A percentile compares a stretch with the other conserved stretches of the same genome.
Evolutionary conservation across 2,888 invertebrate species (phyloP).

Genomic region (Peribatodes rhomboidaria): DNA sequence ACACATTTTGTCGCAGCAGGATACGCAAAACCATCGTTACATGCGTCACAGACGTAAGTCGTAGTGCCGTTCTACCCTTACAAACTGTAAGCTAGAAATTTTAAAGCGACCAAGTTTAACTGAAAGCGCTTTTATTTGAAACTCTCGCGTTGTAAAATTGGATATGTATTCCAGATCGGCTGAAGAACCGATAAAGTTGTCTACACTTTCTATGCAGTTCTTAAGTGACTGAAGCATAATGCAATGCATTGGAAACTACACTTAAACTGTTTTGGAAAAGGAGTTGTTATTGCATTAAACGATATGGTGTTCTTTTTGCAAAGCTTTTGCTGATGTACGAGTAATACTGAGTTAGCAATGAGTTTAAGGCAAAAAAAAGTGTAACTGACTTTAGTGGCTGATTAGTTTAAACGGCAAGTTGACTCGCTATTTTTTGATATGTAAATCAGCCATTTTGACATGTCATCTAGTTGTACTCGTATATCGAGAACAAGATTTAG

Average conservation of each 20-base stretch:
- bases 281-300: background rate
- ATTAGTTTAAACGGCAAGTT: no score
- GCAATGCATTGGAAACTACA: background rate
- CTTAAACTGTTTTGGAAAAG: slow-evolving; percentile 1
- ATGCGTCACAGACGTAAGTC: no score
- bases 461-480: no score
- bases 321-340: background rate
- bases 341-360: background rate
- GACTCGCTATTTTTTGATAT: no score
- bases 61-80: background rate
- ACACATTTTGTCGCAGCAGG: no score
- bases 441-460: no score
- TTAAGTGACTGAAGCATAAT: slow-evolving; percentile 2
- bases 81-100: background rate
- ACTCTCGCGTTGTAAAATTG: slow-evolving; percentile 25
- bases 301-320: background rate
- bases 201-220: slow-evolving; percentile 6
- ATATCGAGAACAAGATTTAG: no score
- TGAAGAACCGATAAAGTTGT: background rate
- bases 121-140: slow-evolving; percentile 18
- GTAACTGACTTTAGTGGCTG: no score
- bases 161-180: slow-evolving; percentile 28
- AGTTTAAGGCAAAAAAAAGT: no score
- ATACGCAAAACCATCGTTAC: no score
- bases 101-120: slow-evolving; percentile 19